These are phyloP conservation scores for Bedellia somnulentella DNA, from an alignment of 2,888 invertebrate genomes.

Conservation along the genomic window DNA sequence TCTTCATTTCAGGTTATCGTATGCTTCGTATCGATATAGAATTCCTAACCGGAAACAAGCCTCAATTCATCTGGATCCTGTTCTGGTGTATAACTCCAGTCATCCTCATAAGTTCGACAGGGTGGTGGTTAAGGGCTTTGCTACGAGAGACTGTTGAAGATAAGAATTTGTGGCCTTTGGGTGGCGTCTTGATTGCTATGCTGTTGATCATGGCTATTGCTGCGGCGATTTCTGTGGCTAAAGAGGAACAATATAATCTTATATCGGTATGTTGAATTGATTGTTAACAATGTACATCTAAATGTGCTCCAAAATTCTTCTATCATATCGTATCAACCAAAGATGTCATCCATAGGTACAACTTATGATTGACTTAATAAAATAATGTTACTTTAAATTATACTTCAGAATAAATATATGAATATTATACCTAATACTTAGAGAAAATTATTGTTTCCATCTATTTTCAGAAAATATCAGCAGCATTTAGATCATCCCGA, in stretches of 20 bases:
- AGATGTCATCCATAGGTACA: no score
- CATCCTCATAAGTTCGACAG: constrained; percentile 30
- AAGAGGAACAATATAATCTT: constrained; percentile 50
- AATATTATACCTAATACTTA: no score
- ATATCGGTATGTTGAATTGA: constrained; percentile 36
- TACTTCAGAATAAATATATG: no score
- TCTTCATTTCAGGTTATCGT: constrained; percentile 34
- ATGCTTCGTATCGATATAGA: constrained; percentile 39
- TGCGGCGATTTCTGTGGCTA: constrained; percentile 40
- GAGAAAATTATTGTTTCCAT: no score
- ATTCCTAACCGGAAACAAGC: constrained; percentile 36
- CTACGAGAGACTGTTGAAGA: constrained; percentile 24
- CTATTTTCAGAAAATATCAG: constrained; percentile 36
- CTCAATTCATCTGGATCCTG: constrained; percentile 35
- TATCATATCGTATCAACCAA: no score
- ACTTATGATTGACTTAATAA: no score
- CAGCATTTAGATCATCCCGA: constrained; percentile 42
- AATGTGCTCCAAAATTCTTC: no score
- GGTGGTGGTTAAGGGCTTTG: constrained; percentile 43
- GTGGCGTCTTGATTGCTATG: constrained; percentile 29
- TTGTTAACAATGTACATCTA: no score
- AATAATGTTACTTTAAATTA: no score
- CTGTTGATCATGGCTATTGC: constrained; percentile 33
- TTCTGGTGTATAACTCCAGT: constrained; percentile 38
- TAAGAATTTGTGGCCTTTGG: constrained; percentile 32